phyloP scores from a whole-genome alignment of 2,888 invertebrate genomes.

The Eristalis arbustorum region DNA sequence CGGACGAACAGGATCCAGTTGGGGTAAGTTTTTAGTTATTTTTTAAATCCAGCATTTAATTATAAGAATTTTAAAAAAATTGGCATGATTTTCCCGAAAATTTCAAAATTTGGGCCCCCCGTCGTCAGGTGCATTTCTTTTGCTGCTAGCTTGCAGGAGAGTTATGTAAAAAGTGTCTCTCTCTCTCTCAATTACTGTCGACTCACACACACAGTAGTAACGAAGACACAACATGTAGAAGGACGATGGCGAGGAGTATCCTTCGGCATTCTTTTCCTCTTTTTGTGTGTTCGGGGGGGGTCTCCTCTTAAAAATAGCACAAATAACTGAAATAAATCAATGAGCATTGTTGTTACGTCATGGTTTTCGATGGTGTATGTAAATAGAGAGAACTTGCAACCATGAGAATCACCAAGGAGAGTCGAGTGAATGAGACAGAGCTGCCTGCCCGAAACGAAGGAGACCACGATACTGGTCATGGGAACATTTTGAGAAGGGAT shows the following conservation, averaged over 20 bases:
- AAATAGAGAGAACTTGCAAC: conserved; percentile 37
- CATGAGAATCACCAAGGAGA: neutral
- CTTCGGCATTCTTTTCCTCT: neutral
- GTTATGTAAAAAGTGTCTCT: conserved; percentile 37
- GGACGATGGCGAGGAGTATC: conserved; percentile 10
- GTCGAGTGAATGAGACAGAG: neutral
- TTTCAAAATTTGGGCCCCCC: neutral
- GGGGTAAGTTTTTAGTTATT: conserved; percentile 97
- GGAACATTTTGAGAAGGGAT: no score
- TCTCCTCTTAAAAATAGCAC: conserved; percentile 41
- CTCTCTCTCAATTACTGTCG: conserved; percentile 1
- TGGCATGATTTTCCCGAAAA: conserved; percentile 7
- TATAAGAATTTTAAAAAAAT: no score
- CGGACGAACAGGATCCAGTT: conserved; percentile 94
- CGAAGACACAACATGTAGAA: neutral
- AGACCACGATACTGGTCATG: conserved; percentile 13
- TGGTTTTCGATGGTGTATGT: conserved; percentile 43
- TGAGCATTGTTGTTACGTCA: conserved; percentile 70
- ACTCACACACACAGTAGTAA: neutral
- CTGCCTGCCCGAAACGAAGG: conserved; percentile 15
- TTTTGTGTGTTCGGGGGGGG: neutral
- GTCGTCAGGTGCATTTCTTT: neutral
- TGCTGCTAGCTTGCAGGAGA: neutral
- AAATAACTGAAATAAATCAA: conserved; percentile 65
- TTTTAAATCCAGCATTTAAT: no score